Conservation (phyloP, 2,113 vertebrate genomes). For the Sialia sialis region DNA sequence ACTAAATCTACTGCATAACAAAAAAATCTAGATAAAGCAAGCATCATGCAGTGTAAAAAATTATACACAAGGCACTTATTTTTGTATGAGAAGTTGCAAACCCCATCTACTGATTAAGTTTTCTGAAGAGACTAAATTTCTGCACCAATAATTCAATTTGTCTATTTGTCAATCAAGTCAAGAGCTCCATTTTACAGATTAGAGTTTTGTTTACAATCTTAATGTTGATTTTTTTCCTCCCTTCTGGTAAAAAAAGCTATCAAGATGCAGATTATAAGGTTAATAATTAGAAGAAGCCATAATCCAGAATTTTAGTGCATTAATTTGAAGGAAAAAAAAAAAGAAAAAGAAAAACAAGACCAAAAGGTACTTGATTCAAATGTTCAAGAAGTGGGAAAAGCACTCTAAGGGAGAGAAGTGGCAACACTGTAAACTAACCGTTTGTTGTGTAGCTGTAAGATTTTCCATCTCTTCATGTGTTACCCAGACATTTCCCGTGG, state of each 20-base stretch:
- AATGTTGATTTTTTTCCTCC: neutral
- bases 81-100: neutral
- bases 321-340: neutral
- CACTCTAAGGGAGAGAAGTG: conserved; percentile 23
- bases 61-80: neutral
- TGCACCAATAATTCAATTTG: neutral
- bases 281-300: conserved; percentile 2
- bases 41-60: conserved; percentile 53
- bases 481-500: conserved; percentile 98
- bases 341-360: neutral
- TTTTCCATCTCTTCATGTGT: conserved; percentile 99
- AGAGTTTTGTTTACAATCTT: neutral
- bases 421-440: conserved; percentile 85
- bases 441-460: conserved; percentile 90
- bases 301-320: neutral
- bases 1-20: neutral
- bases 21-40: neutral
- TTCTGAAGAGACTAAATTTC: neutral
- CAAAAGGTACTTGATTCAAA: conserved; percentile 34
- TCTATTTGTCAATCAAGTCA: neutral
- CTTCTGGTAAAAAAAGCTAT: neutral
- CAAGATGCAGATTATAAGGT: neutral
- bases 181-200: neutral
- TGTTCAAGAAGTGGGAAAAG: neutral
- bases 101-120: neutral